Base-by-base conservation (phyloP, 1,140 invertebrate genomes). In the Stratiolaelaps scimitus region DNA sequence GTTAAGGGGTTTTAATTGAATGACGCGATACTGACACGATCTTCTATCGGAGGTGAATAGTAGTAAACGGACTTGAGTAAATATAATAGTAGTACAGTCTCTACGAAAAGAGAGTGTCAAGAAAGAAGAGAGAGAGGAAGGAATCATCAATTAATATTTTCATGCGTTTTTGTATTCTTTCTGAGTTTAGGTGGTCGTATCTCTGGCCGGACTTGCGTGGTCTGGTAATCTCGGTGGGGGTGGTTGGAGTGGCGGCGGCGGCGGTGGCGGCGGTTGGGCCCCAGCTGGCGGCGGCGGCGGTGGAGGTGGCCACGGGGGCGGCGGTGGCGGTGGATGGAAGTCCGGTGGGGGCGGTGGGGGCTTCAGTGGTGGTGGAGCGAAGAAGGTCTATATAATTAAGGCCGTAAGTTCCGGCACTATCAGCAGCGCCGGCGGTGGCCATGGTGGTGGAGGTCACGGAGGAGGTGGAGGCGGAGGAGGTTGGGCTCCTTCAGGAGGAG, bases 321-420 rank as follows among this genome's bases (percentile, higher is more conserved):
- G 53, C 4, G 20, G 47, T 15, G 47, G 13, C 4, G 53, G 53
- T 2, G 17, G 53, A 15, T 26, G 23, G 23, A 34, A 15, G 26
- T 15, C 53, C 20, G 53, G 1, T 15, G 10, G 10, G 15, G 53
- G 53, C 53, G 26, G 47, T 48, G 47, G 47, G 7, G 15, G 15
- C 15, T n/a, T 15, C 6, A 10, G 53, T 23, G 23, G 34, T 23
- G 23, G 15, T 34, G 53, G 53, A 26, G 53, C 15, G 17, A 60
- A 60, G 10, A 60, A 60, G 26, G 34, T 60, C 53, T 60, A 29
- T 23, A 60, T 60, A 15, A 60, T 60, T 15, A 60, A 60, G 34
- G 53, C 53, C 15, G 53, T 60, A 17, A 60, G 53, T 10, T 15
- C 53, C 34, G 53, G 53, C 2, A 60, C 53, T 19, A 34, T 34